Percentiles rank a stretch among this genome's conserved stretches.
phyloP scores from a whole-genome alignment of 2,797 vertebrate species.

The Erithacus rubecula region DNA sequence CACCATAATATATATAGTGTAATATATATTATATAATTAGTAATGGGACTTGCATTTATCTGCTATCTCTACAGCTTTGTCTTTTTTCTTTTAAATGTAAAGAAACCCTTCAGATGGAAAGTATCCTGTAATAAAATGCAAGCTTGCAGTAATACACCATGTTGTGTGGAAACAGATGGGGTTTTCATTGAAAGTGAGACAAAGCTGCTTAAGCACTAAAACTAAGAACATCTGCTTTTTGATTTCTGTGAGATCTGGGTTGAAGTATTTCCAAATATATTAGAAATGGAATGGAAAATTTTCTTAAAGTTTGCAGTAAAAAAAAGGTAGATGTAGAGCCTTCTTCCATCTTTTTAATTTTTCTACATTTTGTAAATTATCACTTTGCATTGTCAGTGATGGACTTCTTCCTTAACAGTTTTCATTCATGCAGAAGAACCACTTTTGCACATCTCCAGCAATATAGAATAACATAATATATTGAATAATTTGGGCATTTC shows the following conservation, averaged over 20 bases:
- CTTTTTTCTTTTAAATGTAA: background rate
- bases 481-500: background rate
- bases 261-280: slow-evolving; percentile 29
- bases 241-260: background rate
- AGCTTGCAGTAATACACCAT: background rate
- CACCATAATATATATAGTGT: background rate
- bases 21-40: background rate
- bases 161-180: slow-evolving; percentile 32
- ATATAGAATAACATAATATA: background rate
- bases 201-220: slow-evolving; percentile 12
- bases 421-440: background rate
- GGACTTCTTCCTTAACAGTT: background rate
- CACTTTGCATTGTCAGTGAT: background rate
- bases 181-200: slow-evolving; percentile 43
- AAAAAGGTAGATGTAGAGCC: background rate
- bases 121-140: slow-evolving; percentile 30
- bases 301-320: background rate
- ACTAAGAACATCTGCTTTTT: slow-evolving; percentile 49
- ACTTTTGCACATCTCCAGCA: background rate
- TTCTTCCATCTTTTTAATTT: background rate
- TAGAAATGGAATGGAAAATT: background rate
- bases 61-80: background rate
- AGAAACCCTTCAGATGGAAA: slow-evolving; percentile 12
- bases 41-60: background rate
- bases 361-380: background rate